A percentile compares a stretch with the other conserved stretches of the same genome.
Evolutionary conservation across 2,797 vertebrate species (phyloP).

Genomic region (Telmatherina bonti): DNA sequence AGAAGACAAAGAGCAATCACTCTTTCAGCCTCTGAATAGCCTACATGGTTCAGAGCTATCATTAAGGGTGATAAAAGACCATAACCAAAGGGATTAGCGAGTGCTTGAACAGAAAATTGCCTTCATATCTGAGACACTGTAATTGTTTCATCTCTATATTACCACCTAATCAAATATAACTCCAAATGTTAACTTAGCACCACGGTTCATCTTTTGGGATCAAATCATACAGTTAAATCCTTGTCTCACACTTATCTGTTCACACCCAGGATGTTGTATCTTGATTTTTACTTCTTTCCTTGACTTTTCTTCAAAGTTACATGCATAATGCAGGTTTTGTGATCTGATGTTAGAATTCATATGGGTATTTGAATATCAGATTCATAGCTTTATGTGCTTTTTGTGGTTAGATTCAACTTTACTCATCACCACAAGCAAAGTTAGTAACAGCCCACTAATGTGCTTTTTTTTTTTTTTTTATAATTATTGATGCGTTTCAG

Average conservation of each 20-base stretch:
- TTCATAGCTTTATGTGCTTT: background rate
- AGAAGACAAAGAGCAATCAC: conserved; percentile 72
- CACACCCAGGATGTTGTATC: background rate
- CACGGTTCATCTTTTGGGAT: conserved; percentile 30
- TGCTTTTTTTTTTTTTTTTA: too few relatives aligned
- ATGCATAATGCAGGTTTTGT: background rate
- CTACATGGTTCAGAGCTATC: conserved; percentile 62
- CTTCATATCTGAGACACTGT: conserved; percentile 55
- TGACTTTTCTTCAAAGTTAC: background rate
- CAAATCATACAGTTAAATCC: conserved; percentile 3
- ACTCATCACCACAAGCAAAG: background rate
- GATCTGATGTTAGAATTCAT: background rate
- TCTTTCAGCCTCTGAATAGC: conserved; percentile 52
- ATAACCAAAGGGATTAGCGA: conserved; percentile 73
- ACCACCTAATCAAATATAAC: conserved; percentile 61
- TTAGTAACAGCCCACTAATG: background rate
- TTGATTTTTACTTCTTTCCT: conserved; percentile 1
- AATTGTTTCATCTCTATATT: conserved; percentile 73
- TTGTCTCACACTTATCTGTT: conserved; percentile 17
- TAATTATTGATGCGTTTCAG: background rate
- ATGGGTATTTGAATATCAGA: background rate
- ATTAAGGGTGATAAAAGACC: conserved; percentile 75
- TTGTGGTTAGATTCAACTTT: background rate
- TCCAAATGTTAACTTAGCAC: conserved; percentile 28
- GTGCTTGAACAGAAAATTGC: conserved; percentile 73